Evolutionary conservation across 2,113 vertebrate genomes (phyloP).

Genomic region (Gobius niger): DNA sequence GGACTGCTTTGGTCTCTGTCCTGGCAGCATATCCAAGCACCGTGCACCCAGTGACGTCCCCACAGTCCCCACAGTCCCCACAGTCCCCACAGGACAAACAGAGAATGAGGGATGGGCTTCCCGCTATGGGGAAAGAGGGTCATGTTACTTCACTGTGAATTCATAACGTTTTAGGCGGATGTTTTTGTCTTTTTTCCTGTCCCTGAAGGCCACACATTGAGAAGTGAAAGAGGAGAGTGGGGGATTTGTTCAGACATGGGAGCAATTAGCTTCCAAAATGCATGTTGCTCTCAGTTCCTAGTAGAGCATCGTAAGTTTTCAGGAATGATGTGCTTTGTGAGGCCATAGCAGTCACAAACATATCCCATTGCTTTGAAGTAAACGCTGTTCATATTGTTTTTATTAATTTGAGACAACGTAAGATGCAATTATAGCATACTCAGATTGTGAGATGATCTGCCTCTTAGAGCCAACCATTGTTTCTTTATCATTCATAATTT

Average conservation of each 20-base stretch:
- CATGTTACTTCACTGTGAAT: conserved; percentile 2
- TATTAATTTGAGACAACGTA: too few species aligned
- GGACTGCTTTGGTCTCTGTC: not conserved
- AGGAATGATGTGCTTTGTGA: too few species aligned
- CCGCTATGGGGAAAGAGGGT: not conserved
- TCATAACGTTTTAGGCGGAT: not conserved
- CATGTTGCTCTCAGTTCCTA: not conserved
- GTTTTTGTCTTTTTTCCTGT: not conserved
- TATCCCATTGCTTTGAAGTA: too few species aligned
- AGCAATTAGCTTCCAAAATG: conserved; percentile 24
- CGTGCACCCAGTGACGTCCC: conserved; percentile 22
- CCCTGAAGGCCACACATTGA: not conserved
- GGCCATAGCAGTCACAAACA: too few species aligned
- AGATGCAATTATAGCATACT: too few species aligned
- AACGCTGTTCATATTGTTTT: too few species aligned
- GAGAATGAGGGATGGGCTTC: not conserved
- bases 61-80: conserved; percentile 18
- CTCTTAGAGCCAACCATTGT: not conserved
- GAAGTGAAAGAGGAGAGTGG: not conserved
- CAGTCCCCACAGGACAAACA: not conserved
- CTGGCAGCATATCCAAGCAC: conserved; percentile 8
- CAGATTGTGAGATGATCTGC: not conserved
- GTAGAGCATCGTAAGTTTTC: too few species aligned
- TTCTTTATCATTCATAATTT: not conserved
- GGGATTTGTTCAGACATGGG: not conserved